Evolutionary conservation across 2,888 invertebrate genomes (phyloP).

Genomic region (Drosophila mimetica): DNA sequence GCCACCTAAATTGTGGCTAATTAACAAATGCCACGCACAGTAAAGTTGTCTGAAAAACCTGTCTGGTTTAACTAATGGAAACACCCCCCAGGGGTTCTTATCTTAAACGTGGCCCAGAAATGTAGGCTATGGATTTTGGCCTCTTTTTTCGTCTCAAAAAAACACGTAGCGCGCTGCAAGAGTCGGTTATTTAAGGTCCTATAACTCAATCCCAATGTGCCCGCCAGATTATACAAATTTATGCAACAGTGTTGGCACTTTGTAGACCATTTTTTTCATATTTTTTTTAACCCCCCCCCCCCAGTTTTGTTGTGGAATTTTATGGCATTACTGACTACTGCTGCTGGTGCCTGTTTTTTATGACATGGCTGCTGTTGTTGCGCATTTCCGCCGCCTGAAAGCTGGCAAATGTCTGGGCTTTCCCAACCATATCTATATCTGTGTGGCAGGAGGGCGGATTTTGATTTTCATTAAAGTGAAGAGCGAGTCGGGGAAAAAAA

Average conservation of each 20-base stretch:
- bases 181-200: constrained; percentile 57
- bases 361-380: constrained; percentile 50
- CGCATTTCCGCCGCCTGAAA: constrained; percentile 61
- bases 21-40: constrained; percentile 65
- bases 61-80: constrained; percentile 31
- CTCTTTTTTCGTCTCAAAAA: neutral
- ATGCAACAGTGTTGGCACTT: constrained; percentile 74
- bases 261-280: constrained; percentile 16
- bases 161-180: constrained; percentile 12
- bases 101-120: constrained; percentile 27
- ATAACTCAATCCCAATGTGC: constrained; percentile 69
- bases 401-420: constrained; percentile 21
- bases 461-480: constrained; percentile 70
- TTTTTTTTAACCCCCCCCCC: constrained; percentile 10
- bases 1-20: constrained; percentile 51
- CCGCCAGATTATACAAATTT: constrained; percentile 73
- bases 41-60: constrained; percentile 28
- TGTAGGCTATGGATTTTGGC: constrained; percentile 48
- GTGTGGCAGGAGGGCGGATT: constrained; percentile 29
- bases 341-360: constrained; percentile 47
- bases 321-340: constrained; percentile 46
- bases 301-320: constrained; percentile 44
- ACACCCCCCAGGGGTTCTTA: constrained; percentile 7
- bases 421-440: neutral
- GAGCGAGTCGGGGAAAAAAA: constrained; percentile 22